A percentile compares a stretch with the other conserved stretches of the same genome.
Evolutionary conservation across 2,113 vertebrate species (phyloP).

Genomic region (Callocephalon fimbriatum): DNA sequence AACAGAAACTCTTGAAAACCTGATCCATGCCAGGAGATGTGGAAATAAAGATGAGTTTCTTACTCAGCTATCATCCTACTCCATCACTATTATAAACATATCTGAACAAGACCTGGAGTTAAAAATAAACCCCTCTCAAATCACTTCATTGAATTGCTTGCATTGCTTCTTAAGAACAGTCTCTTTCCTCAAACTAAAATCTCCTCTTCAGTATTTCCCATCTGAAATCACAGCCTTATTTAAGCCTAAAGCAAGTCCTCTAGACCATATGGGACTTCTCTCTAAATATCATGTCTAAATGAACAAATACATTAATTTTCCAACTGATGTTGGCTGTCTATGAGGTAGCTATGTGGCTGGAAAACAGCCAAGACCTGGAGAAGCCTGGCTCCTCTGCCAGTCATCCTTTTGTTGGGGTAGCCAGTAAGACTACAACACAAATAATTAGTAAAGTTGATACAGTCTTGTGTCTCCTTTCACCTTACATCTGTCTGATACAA

Average conservation of each 20-base stretch:
- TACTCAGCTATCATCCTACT: neutral
- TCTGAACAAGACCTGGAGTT: neutral
- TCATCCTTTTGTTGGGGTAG: neutral
- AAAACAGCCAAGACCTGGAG: neutral
- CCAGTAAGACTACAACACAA: neutral
- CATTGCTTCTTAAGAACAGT: neutral
- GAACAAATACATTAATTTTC: neutral
- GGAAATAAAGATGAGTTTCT: neutral
- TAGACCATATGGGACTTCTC: neutral
- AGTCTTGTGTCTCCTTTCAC: neutral
- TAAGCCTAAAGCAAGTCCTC: neutral
- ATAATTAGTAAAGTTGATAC: neutral
- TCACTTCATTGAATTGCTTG: neutral
- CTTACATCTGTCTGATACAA: neutral
- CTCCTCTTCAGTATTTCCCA: neutral
- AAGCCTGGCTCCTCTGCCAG: neutral
- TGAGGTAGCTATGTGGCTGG: neutral
- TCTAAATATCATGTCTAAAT: neutral
- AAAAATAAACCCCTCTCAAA: neutral
- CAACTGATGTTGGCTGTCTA: neutral
- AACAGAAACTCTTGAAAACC: neutral
- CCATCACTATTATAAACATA: neutral
- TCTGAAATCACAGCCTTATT: neutral
- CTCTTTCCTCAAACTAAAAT: neutral
- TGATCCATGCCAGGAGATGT: neutral